Evolutionary conservation across 2,113 vertebrate genomes (phyloP).

Genomic region (Hippocampus barbouri): DNA sequence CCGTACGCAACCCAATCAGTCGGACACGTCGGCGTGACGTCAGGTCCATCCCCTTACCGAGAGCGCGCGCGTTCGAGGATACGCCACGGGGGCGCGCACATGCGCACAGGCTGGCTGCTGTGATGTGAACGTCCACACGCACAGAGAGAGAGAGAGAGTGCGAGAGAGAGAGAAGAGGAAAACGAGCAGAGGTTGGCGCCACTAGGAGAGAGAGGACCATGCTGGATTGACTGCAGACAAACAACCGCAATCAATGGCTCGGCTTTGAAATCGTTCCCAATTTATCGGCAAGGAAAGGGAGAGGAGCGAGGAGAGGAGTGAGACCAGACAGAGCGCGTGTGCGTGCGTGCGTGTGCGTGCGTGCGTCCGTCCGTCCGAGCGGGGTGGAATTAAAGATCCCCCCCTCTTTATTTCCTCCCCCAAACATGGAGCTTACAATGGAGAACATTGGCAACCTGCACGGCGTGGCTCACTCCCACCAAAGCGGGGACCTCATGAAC

Average conservation of each 20-base stretch:
- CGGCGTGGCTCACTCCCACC: slow-evolving; percentile 86
- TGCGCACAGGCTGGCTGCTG: slow-evolving; percentile 59
- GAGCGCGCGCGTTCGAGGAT: slow-evolving; percentile 48
- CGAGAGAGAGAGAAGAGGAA: slow-evolving; percentile 1
- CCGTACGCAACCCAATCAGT: slow-evolving; percentile 37
- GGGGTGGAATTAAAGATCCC: slow-evolving; percentile 68
- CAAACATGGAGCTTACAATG: slow-evolving; percentile 93
- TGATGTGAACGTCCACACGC: slow-evolving; percentile 58
- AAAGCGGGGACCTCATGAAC: slow-evolving; percentile 89
- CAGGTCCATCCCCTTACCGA: slow-evolving; percentile 56
- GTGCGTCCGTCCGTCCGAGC: slow-evolving; percentile 33
- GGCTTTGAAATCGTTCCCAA: slow-evolving; percentile 79
- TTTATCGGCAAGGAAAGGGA: slow-evolving; percentile 76
- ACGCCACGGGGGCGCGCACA: slow-evolving; percentile 59
- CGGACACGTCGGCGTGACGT: slow-evolving; percentile 65
- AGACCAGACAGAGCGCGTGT: slow-evolving; percentile 38
- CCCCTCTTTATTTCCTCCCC: slow-evolving; percentile 51
- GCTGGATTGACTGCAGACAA: slow-evolving; percentile 76
- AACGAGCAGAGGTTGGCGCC: slow-evolving; percentile 5
- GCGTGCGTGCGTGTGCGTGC: not conserved
- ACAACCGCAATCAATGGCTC: slow-evolving; percentile 76
- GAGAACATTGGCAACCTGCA: slow-evolving; percentile 92
- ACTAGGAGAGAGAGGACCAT: slow-evolving; percentile 50
- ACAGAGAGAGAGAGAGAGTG: slow-evolving; percentile 19
- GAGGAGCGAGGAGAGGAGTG: slow-evolving; percentile 62